Evolutionary conservation across 2,113 vertebrate genomes (phyloP).

Genomic region (Deroptyus accipitrinus): DNA sequence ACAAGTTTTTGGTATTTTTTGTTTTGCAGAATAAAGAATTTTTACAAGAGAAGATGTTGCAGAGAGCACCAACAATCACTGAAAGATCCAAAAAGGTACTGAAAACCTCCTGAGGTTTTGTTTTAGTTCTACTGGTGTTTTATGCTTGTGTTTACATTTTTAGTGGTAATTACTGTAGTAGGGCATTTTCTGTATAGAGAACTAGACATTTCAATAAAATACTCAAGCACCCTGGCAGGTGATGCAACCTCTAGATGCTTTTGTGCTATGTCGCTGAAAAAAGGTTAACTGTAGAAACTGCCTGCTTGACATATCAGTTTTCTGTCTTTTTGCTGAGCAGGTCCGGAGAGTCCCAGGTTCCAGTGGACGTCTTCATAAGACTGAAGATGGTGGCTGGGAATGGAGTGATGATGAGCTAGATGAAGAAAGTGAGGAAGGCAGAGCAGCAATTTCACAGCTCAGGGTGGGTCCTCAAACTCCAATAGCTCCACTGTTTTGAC

Average conservation of each 20-base stretch:
- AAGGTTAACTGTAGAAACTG: not conserved
- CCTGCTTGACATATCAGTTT: not conserved
- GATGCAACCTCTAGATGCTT: not conserved
- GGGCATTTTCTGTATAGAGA: not conserved
- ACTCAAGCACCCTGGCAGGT: not conserved
- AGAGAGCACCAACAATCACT: conserved; percentile 91
- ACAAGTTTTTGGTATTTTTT: not conserved
- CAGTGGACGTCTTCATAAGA: conserved; percentile 95
- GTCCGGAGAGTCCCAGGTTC: conserved; percentile 94
- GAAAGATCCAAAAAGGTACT: conserved; percentile 93
- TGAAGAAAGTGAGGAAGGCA: conserved; percentile 94
- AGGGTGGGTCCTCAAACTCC: conserved; percentile 65
- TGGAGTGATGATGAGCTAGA: conserved; percentile 97
- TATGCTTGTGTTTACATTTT: not conserved
- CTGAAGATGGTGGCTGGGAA: conserved; percentile 96
- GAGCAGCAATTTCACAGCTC: conserved; percentile 86
- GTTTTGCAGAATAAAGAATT: conserved; percentile 89
- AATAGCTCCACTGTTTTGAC: not conserved
- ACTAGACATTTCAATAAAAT: not conserved
- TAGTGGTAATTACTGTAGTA: not conserved
- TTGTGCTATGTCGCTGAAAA: not conserved
- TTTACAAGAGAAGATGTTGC: conserved; percentile 91
- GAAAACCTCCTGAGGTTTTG: not conserved
- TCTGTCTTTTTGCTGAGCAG: conserved; percentile 67
- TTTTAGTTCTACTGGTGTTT: not conserved